Evolutionary conservation across 2,888 invertebrate genomes (phyloP), one percentile per base, ranked within the genome.

Genomic region (Amphipyra tragopoginis): DNA sequence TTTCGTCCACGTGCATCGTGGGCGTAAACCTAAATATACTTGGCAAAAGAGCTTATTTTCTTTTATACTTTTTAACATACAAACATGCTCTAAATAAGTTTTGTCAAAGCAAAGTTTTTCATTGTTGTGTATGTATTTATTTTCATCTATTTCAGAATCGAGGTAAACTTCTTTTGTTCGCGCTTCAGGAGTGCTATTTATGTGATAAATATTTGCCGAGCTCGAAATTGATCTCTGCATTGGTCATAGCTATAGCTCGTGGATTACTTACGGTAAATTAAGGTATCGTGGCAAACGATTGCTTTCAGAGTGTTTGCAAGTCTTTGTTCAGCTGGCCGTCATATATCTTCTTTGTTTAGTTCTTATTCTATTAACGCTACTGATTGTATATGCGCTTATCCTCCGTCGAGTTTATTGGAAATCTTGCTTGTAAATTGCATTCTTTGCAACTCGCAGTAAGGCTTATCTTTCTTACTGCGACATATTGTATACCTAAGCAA

Each of bases 241-340:
- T 29, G 7, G 29, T 29, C 5, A 29, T 21, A 21, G 21, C 3
- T 21, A 21, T 3, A 21, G 21, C 21, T 3, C 21, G 21, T 21
- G 21, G 21, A 21, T 21, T 21, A 21, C 21, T 21, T 21, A 21
- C 21, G 21, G 21, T 21, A 21, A 21, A 21, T 21, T 50, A 57
- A 57, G 52, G 45, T 59, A 13, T 45, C 8, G 43, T 58, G 39
- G 58, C 42, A 53, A 68, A 63, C 14, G 52, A 65, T 72, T 44
- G 55, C 48, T 33, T 10, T 29, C 52, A 52, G 42, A 52, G 43
- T 49, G 60, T 63, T 34, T 51, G 33, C 43, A 14, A 54, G 29
- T 64, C 64, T 71, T 68, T 72, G 72, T 65, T 65, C 49, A 72
- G 60, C 48, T 66, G 72, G 60, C 39, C 8, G 9, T 36, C 51